Evolutionary conservation across 2,797 vertebrate species (phyloP).

Genomic region (Lagorchestes hirsutus): DNA sequence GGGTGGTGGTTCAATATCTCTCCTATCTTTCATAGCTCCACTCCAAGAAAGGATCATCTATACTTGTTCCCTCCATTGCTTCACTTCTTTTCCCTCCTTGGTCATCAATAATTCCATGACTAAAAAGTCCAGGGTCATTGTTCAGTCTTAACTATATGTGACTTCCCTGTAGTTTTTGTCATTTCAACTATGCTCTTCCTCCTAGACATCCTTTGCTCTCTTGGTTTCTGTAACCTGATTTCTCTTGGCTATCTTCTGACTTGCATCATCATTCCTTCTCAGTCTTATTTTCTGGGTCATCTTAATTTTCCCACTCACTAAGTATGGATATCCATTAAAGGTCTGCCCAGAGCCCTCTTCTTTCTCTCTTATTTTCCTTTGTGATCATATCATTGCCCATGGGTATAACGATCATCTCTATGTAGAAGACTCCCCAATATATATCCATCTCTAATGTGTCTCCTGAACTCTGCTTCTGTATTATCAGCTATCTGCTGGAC

Average conservation of each 20-base stretch:
- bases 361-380: not conserved
- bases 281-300: conserved; percentile 12
- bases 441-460: not conserved
- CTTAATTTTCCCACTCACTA: not conserved
- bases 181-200: not conserved
- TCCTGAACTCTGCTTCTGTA: not conserved
- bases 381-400: not conserved
- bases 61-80: not conserved
- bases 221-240: not conserved
- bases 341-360: not conserved
- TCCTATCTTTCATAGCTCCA: too few relatives aligned
- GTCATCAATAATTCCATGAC: not conserved
- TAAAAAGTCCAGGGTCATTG: not conserved
- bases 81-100: not conserved
- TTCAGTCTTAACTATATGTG: not conserved
- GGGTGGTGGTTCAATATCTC: too few relatives aligned
- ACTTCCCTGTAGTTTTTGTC: not conserved
- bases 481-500: not conserved
- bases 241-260: conserved; percentile 18
- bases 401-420: not conserved
- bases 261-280: not conserved
- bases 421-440: not conserved
- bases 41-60: too few relatives aligned
- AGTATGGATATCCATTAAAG: not conserved
- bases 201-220: not conserved